Conservation (phyloP, 2,113 vertebrate genomes). For the Theristicus caerulescens region DNA sequence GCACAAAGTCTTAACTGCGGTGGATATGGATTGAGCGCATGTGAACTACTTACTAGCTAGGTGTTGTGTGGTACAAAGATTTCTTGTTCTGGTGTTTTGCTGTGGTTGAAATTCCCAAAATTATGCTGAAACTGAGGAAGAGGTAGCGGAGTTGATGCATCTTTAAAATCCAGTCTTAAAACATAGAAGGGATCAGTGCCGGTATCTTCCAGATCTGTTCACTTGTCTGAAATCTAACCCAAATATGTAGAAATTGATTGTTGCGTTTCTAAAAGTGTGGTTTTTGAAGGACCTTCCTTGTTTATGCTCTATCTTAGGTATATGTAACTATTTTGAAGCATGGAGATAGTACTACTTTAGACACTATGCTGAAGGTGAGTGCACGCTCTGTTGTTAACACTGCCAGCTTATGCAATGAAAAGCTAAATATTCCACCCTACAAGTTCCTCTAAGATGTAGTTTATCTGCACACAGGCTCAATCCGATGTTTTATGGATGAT, state of each 20-base stretch:
- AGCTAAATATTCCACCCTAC: background rate
- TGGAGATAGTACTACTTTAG: constrained; percentile 88
- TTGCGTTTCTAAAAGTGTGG: accelerated
- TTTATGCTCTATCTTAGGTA: constrained; percentile 76
- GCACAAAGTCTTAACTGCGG: background rate
- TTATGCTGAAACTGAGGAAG: background rate
- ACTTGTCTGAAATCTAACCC: background rate
- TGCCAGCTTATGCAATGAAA: background rate
- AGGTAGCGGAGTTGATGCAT: background rate
- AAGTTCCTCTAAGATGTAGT: background rate
- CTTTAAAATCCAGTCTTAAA: background rate
- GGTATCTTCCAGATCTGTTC: background rate
- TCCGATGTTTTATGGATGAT: background rate
- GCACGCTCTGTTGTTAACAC: accelerated
- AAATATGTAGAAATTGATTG: accelerated
- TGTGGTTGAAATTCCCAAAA: background rate
- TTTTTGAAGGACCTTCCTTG: background rate
- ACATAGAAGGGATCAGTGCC: too few species aligned
- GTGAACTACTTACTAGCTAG: background rate
- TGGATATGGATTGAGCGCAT: background rate
- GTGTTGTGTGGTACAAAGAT: too few species aligned
- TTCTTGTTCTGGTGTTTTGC: background rate
- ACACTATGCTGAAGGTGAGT: constrained; percentile 95
- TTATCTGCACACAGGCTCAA: background rate
- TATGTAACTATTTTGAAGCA: constrained; percentile 97